A percentile compares a stretch with the other conserved stretches of the same genome.
Conservation (phyloP, 2,113 vertebrate genomes). For the Damaliscus lunatus region DNA sequence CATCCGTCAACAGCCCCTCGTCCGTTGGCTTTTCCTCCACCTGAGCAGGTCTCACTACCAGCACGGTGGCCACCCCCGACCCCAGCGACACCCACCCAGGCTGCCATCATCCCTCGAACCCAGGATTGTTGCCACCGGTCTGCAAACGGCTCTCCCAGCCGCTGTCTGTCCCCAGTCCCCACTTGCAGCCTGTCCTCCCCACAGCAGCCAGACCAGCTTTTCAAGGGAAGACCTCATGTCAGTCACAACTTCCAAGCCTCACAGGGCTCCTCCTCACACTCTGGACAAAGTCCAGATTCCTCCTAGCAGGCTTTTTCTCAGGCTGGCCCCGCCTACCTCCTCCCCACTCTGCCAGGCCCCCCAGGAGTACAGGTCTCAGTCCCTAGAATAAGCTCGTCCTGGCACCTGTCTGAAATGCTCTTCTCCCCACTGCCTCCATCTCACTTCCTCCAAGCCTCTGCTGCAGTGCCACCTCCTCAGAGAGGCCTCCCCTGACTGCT, state of each 20-base stretch:
- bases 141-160: background rate
- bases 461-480: background rate
- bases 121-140: background rate
- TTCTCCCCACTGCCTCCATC: background rate
- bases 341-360: background rate
- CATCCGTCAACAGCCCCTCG: too few relatives aligned
- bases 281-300: background rate
- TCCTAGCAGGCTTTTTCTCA: background rate
- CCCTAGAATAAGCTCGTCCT: background rate
- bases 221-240: background rate
- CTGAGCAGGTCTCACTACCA: background rate
- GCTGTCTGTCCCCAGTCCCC: background rate
- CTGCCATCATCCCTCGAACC: rapidly evolving
- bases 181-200: background rate
- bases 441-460: background rate
- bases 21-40: background rate
- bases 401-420: background rate
- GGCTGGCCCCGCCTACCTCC: background rate
- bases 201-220: background rate
- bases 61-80: background rate
- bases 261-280: background rate
- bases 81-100: background rate
- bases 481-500: background rate
- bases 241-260: background rate
- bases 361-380: background rate